phyloP scores from a whole-genome alignment of 2,113 vertebrate genomes.

The Alethe diademata region DNA sequence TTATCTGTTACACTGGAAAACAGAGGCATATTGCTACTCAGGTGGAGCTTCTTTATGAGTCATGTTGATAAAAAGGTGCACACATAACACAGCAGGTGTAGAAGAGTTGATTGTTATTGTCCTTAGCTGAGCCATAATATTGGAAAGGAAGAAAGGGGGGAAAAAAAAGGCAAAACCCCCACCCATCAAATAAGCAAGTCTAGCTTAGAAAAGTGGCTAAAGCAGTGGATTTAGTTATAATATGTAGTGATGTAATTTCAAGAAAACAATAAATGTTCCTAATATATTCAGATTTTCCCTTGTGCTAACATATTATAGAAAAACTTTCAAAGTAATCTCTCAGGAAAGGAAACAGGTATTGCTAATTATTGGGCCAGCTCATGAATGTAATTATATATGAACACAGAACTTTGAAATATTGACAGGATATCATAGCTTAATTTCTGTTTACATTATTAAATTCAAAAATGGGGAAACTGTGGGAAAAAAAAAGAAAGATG shows the following conservation, averaged over 20 bases:
- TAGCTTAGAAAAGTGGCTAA: neutral
- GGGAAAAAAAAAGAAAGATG: neutral
- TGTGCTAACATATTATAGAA: rapidly evolving
- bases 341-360: neutral
- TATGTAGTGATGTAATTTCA: neutral
- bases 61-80: neutral
- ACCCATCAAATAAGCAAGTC: neutral
- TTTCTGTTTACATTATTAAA: neutral
- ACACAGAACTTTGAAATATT: neutral
- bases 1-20: neutral
- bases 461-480: neutral
- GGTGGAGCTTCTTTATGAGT: neutral
- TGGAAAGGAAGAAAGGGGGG: neutral
- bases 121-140: neutral
- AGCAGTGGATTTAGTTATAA: neutral
- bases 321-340: neutral
- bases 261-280: neutral
- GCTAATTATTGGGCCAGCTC: neutral
- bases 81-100: neutral
- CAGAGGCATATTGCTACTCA: neutral
- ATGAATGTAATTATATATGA: neutral
- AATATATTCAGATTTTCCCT: neutral
- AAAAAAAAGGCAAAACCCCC: neutral
- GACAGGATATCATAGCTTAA: neutral
- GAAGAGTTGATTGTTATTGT: neutral